Base-by-base conservation (phyloP, 2,797 vertebrate genomes). In the Bovichtus variegatus region DNA sequence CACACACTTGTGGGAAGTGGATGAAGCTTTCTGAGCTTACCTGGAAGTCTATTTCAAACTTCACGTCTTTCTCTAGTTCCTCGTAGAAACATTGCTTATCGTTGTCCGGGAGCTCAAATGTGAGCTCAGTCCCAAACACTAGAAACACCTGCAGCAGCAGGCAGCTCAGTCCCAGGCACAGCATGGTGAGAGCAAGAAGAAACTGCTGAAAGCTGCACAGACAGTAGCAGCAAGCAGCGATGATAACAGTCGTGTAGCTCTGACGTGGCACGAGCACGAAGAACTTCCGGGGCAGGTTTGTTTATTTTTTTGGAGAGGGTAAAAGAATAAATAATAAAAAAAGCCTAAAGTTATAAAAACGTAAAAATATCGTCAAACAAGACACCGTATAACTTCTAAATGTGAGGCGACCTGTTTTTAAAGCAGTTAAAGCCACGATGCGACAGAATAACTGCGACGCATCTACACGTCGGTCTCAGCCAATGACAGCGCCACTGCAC, bases 21-120 rank as follows among this genome's bases (percentile, higher is more conserved):
- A n/a, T 11, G 25, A 29, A 49, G 27, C 6, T 29, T 18, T 27
- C 18, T 41, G 5, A 18, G 36, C 90, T 93, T 81, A 95, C 95
- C 55, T 96, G 95, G 68, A 91, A 96, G 74, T 95, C 94, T n/a
- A 96, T 68, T 50, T 95, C 89, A 85, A 95, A 94, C 85, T 87
- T 94, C 1, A 84, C 87, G 53, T 90, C 93, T 58, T 87, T 82
- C 3, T 95, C 91, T 3, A 96, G 69, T 0, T 95, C 94, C 71
- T 96, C 94, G 82, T 91, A 94, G 87, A 95, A 96, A 89, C 96
- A 96, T 11, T 95, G 93, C 53, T 94, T 95, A 0, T 94, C 92
- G 57, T 95, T 95, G 77, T 96, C 95, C 0, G 93, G 82, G 9
- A 96, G 91, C 80, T 95, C 93, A 83, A 96, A 96, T 0, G 95